Base-by-base conservation (phyloP, 1,140 invertebrate genomes). In the Brachionus koreanus region DNA sequence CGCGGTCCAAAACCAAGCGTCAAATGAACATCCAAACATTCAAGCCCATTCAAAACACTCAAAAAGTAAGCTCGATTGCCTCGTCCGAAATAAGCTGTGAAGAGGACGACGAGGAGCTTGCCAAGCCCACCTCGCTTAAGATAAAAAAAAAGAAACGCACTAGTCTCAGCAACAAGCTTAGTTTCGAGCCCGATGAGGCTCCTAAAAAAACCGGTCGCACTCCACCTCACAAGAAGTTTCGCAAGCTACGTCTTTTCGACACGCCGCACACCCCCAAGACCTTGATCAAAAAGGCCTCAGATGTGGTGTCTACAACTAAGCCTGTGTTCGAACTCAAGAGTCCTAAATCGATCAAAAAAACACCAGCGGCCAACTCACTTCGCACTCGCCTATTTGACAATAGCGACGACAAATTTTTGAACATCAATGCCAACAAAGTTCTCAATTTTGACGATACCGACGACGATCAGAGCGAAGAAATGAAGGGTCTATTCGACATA, bases 211-310 rank as follows among this genome's bases (percentile, higher is more conserved):
- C 19, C 19, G 69, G 69, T 1, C 69, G 61, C n/a, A 86, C 87
- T 74, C 93, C 93, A 13, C 94, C 94, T 4, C 94, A 94, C 84
- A 93, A 93, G 85, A 90, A 92, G 85, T 93, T 95, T 43, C 90
- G 93, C 84, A 93, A 93, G 0, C 88, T 95, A 33, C 90, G 93
- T 75, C 87, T 95, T 0, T 94, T 94, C 86, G 93, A 94, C 87
- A 93, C 92, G 42, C 93, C 94, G 9, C 91, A 93, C 67, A 94
- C 94, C 12, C 94, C 94, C 43, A 94, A 94, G 88, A 94, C 93
- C 2, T 89, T 95, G 16, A 88, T 94, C n/a, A 91, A 93, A 85
- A 94, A 93, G 85, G 92, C 92, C 0, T 35, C 33, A 0, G 67
- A 72, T 16, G 16, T 23, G 33, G 16, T 23, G 33, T 37, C 67